Base-by-base conservation (phyloP, 2,797 vertebrate species). In the Typhlichthys subterraneus region DNA sequence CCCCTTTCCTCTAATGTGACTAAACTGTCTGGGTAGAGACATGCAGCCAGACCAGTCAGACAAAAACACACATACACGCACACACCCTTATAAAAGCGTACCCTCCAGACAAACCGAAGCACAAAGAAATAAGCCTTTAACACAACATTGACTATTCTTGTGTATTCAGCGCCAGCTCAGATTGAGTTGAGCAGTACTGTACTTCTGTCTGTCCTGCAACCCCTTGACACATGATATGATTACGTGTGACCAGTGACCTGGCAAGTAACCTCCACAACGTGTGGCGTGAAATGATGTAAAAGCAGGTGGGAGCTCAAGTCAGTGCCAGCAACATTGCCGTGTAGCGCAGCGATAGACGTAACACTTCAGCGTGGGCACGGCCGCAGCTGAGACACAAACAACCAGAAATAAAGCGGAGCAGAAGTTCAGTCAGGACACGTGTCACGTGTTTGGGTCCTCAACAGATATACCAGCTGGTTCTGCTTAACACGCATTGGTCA, bases 91-190 rank as follows among this genome's bases (percentile, higher is more conserved):
- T 66, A 74, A 73, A 83, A 77, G 86, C 73, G 80, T 82, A 63
- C 57, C 64, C 69, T 77, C 65, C 72, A 82, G 80, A 88, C 83
- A 87, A 83, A 82, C 85, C 80, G 75, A 73, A 81, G 71, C 78
- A 76, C 77, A 64, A 67, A 73, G 81, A 65, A 78, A 83, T 80
- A 76, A 75, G 79, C 81, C 80, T 86, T 1, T 60, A 79, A 83
- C 82, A 74, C 83, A 76, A 76, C 79, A 80, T 86, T 84, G 79
- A 85, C 46, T 69, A 69, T 74, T 75, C 79, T 61, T 75, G 69
- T 72, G 70, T 66, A 59, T 42, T 42, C 50, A 73, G 59, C 72
- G 69, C 61, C 59, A 11, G 72, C 69, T 50, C 45, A 64, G 31
- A 65, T 17, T 14, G 23, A 72, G 81, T 69, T 19, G 61, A 73